Conservation (phyloP, 2,888 invertebrate species). For the Palloptera scutellata region DNA sequence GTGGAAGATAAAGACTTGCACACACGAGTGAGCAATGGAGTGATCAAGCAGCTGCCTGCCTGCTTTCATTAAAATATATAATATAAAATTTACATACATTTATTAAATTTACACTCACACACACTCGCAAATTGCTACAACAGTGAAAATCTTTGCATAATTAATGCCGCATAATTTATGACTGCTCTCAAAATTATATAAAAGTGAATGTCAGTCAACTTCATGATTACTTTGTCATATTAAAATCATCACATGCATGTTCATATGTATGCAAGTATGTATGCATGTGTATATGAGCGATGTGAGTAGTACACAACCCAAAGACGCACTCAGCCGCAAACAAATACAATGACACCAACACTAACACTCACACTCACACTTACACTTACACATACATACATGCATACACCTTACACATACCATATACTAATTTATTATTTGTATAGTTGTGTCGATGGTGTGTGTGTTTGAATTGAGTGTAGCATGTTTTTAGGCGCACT, state of each 20-base stretch:
- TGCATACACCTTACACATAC: conserved; percentile 15
- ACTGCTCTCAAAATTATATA: conserved; percentile 16
- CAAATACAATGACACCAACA: neutral
- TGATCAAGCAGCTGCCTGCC: no score
- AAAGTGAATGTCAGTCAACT: conserved; percentile 25
- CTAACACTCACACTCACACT: neutral
- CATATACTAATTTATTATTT: conserved; percentile 26
- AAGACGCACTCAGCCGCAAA: neutral
- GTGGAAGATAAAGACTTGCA: neutral
- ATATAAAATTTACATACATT: neutral
- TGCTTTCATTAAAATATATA: conserved; percentile 4
- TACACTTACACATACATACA: conserved; percentile 8
- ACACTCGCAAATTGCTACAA: neutral
- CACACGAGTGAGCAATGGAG: neutral
- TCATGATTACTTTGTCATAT: conserved; percentile 24
- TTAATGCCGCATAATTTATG: conserved; percentile 18
- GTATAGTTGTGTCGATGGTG: no score
- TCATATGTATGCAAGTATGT: no score
- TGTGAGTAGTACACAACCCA: no score
- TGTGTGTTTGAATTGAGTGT: neutral
- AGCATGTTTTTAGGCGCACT: conserved; percentile 20
- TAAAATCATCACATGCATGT: conserved; percentile 6
- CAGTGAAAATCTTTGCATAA: conserved; percentile 17
- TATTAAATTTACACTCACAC: neutral
- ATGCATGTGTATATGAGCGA: no score